Conservation (phyloP, 2,888 invertebrate genomes). For the Invenusta paracnida region DNA sequence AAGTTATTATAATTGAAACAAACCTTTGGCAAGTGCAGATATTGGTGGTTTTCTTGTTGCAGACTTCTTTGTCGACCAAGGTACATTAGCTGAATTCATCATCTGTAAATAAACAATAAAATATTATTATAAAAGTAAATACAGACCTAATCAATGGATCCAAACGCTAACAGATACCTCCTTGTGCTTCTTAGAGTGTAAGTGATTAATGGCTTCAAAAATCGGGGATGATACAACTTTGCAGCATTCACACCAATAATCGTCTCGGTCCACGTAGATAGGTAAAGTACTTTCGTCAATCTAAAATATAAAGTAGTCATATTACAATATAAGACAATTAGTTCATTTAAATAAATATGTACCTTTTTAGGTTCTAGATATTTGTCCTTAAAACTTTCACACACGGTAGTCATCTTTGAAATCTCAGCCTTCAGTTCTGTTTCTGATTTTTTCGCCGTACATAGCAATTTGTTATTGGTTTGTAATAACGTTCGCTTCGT, state of each 20-base stretch:
- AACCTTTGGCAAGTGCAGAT: background rate
- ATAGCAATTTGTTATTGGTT: background rate
- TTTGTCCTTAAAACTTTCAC: background rate
- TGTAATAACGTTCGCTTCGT: background rate
- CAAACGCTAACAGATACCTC: background rate
- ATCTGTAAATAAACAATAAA: background rate
- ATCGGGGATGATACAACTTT: background rate
- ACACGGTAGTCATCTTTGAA: background rate
- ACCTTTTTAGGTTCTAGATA: background rate
- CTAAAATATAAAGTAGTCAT: background rate
- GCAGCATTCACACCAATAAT: constrained; percentile 1
- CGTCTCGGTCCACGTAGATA: background rate
- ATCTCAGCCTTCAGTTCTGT: background rate
- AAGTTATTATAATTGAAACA: too few species aligned
- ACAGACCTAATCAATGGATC: background rate
- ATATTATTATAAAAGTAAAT: background rate
- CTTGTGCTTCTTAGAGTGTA: background rate
- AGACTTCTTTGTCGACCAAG: background rate
- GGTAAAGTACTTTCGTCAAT: background rate
- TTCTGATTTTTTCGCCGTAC: background rate
- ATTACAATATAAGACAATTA: background rate
- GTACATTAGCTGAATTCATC: background rate
- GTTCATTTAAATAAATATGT: background rate
- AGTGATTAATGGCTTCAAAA: background rate
- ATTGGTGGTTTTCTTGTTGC: background rate